These are phyloP conservation scores for Sitobion miscanthi DNA, from an alignment of 1,140 invertebrate genomes.

Conservation along the genomic window DNA sequence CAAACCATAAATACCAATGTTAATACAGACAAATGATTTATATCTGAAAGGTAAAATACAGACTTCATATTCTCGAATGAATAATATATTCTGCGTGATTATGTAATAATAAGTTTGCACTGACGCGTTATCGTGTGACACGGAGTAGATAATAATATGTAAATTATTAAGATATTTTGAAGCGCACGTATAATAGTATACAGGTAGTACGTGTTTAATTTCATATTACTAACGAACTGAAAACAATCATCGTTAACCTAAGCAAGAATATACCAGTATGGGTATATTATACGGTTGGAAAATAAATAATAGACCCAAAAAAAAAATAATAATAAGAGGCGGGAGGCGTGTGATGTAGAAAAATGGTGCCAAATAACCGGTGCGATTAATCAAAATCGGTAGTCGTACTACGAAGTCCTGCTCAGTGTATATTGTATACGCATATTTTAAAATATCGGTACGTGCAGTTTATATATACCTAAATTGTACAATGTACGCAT, in stretches of 20 bases:
- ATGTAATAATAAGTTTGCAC: neutral
- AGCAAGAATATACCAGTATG: neutral
- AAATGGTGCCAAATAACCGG: neutral
- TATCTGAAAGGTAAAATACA: neutral
- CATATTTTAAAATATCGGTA: neutral
- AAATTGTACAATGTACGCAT: neutral
- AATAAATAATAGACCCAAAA: neutral
- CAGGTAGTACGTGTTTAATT: neutral
- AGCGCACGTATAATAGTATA: neutral
- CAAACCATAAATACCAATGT: neutral
- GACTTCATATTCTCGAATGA: neutral
- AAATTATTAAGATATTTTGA: neutral
- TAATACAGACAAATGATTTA: neutral
- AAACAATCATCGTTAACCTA: neutral
- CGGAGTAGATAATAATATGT: neutral
- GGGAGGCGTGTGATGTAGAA: neutral
- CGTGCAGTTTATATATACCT: neutral
- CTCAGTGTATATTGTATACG: neutral
- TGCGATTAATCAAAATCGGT: neutral
- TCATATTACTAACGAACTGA: neutral
- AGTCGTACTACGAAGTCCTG: too few species aligned
- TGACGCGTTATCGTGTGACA: neutral
- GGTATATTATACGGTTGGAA: neutral
- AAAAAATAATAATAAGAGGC: too few species aligned
- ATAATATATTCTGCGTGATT: neutral